Conservation (phyloP, 2,888 invertebrate species). For the Pseudeuparius sepicola region DNA sequence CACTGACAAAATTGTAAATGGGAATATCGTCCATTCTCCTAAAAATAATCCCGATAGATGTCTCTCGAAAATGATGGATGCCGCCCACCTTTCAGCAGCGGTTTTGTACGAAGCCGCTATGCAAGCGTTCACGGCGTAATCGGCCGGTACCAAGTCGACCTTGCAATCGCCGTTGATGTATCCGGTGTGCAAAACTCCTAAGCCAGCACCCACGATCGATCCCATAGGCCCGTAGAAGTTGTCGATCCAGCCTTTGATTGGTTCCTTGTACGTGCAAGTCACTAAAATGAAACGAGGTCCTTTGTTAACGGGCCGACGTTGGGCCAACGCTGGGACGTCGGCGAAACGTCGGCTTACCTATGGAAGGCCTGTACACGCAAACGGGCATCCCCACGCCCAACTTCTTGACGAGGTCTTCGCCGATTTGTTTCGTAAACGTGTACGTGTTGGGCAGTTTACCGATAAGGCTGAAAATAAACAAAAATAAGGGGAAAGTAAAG, state of each 20-base stretch:
- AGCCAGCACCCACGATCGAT: conserved; percentile 36
- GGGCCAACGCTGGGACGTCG: too few relatives aligned
- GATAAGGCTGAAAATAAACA: conserved; percentile 34
- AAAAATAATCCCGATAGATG: conserved; percentile 6
- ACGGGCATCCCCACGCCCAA: conserved; percentile 47
- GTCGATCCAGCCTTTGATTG: conserved; percentile 61
- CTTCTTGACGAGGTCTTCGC: conserved; percentile 49
- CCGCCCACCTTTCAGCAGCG: conserved; percentile 15
- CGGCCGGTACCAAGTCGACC: conserved; percentile 58
- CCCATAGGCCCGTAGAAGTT: conserved; percentile 65
- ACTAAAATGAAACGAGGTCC: conserved; percentile 39
- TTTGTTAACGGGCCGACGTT: too few relatives aligned
- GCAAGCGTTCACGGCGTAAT: conserved; percentile 52
- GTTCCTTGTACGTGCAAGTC: conserved; percentile 45
- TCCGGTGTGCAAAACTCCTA: conserved; percentile 50
- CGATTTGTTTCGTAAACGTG: conserved; percentile 61
- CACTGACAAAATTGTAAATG: conserved; percentile 5
- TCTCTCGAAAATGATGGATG: not conserved
- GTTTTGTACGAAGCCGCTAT: conserved; percentile 38
- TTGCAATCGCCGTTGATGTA: conserved; percentile 41
- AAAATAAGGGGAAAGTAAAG: not conserved
- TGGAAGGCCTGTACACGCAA: conserved; percentile 58
- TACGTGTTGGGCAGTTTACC: conserved; percentile 60
- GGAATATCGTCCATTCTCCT: conserved; percentile 1
- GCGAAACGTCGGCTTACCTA: too few relatives aligned